These are phyloP conservation scores for Pelodiscus sinensis DNA, from an alignment of 2,113 vertebrate genomes.

Conservation along the genomic window DNA sequence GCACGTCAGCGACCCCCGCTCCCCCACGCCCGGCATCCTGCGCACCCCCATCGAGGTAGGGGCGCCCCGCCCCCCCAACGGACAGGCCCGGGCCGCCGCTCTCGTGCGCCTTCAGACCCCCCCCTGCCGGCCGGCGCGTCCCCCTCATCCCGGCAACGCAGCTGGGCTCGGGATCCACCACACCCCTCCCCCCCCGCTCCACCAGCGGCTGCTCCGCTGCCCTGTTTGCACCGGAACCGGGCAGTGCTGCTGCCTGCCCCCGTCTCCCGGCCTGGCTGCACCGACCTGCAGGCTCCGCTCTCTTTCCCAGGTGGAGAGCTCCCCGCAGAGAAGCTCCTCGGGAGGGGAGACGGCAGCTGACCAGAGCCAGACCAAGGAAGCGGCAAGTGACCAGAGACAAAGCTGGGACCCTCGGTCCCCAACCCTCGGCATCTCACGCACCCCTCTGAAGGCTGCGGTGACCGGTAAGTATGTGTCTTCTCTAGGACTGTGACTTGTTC, in stretches of 20 bases:
- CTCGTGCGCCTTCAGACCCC: too few relatives aligned
- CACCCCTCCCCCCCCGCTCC: too few relatives aligned
- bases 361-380: background rate
- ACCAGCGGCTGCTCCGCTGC: too few relatives aligned
- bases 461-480: conserved; percentile 72
- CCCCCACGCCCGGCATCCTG: conserved; percentile 83
- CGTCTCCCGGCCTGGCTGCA: too few relatives aligned
- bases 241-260: too few relatives aligned
- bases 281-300: background rate
- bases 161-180: too few relatives aligned
- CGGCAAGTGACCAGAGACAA: background rate
- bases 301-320: conserved; percentile 73
- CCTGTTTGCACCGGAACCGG: too few relatives aligned
- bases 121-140: too few relatives aligned
- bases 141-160: too few relatives aligned
- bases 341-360: background rate
- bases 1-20: conserved; percentile 87
- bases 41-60: conserved; percentile 88
- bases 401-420: conserved; percentile 89
- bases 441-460: conserved; percentile 84
- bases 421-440: conserved; percentile 84
- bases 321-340: conserved; percentile 34
- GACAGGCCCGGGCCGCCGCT: too few relatives aligned
- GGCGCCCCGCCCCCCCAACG: too few relatives aligned
- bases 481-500: background rate